Conservation (phyloP, 2,888 invertebrate species). For the Minunthozetes semirufus region DNA sequence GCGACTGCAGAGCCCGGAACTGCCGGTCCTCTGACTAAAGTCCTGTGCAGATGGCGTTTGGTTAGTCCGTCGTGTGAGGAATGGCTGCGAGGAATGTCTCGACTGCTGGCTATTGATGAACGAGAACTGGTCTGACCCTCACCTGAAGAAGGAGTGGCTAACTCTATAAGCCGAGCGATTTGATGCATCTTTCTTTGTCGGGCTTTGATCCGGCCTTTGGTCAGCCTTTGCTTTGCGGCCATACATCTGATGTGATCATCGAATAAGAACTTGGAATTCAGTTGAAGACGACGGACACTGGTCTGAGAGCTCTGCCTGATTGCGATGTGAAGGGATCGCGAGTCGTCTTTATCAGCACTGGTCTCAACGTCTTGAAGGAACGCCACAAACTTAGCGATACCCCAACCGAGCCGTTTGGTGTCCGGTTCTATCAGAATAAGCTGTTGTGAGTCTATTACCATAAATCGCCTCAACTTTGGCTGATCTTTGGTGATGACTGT, state of each 20-base stretch:
- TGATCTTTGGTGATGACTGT: conserved; percentile 85
- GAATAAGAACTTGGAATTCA: conserved; percentile 88
- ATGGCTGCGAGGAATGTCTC: conserved; percentile 31
- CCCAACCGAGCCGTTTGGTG: conserved; percentile 88
- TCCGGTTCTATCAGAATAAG: conserved; percentile 96
- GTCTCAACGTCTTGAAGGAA: conserved; percentile 88
- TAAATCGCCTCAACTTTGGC: conserved; percentile 66
- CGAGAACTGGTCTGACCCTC: conserved; percentile 1
- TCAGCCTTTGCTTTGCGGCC: conserved; percentile 82
- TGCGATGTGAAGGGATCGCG: conserved; percentile 81
- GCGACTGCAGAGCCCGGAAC: conserved; percentile 33
- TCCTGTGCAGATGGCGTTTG: not conserved
- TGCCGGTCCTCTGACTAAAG: conserved; percentile 12
- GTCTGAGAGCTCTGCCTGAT: conserved; percentile 57
- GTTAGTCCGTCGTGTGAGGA: conserved; percentile 26
- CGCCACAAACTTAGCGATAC: conserved; percentile 91
- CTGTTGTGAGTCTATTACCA: conserved; percentile 91
- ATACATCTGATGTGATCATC: conserved; percentile 98
- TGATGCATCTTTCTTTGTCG: conserved; percentile 94
- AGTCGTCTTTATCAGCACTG: conserved; percentile 91
- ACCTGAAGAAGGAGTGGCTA: conserved; percentile 47
- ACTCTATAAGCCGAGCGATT: conserved; percentile 83
- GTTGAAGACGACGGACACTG: conserved; percentile 57
- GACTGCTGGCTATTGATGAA: not conserved
- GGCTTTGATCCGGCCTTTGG: conserved; percentile 59